Conservation (phyloP, 2,888 invertebrate genomes). For the Trichacis sp. region DNA sequence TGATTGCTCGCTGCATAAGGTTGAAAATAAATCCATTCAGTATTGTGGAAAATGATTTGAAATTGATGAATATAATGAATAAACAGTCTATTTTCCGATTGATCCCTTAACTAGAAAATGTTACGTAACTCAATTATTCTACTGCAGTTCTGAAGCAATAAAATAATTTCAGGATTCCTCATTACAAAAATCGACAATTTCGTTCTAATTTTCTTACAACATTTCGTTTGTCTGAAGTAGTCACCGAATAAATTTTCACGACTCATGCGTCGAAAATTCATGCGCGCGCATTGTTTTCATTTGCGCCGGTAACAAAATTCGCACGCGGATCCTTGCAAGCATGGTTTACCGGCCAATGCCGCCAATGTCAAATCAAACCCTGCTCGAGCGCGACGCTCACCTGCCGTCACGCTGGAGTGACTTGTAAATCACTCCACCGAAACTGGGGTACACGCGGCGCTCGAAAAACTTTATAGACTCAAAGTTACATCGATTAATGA, state of each 20-base stretch:
- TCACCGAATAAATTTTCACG: not conserved
- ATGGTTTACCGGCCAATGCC: slow-evolving; percentile 7
- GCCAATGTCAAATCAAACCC: slow-evolving; percentile 30
- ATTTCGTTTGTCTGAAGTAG: too few relatives aligned
- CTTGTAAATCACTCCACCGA: slow-evolving; percentile 67
- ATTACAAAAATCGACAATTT: too few relatives aligned
- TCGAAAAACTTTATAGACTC: slow-evolving; percentile 49
- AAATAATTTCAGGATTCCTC: too few relatives aligned
- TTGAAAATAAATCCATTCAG: too few relatives aligned
- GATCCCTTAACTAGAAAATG: too few relatives aligned
- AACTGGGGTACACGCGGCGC: slow-evolving; percentile 64
- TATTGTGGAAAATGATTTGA: too few relatives aligned
- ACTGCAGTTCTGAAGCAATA: too few relatives aligned
- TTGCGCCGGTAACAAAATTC: slow-evolving; percentile 20
- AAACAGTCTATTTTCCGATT: too few relatives aligned
- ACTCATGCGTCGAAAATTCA: not conserved
- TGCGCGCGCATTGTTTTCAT: slow-evolving; percentile 1
- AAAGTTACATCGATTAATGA: slow-evolving; percentile 19
- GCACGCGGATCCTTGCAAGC: slow-evolving; percentile 30
- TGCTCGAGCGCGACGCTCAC: slow-evolving; percentile 54
- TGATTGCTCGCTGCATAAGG: too few relatives aligned
- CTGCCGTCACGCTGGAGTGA: slow-evolving; percentile 63
- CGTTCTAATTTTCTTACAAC: too few relatives aligned
- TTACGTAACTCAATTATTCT: too few relatives aligned
- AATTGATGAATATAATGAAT: too few relatives aligned